Evolutionary conservation across 2,888 invertebrate species (phyloP), one percentile per base, ranked within the genome.

Genomic region (Tipula unca): DNA sequence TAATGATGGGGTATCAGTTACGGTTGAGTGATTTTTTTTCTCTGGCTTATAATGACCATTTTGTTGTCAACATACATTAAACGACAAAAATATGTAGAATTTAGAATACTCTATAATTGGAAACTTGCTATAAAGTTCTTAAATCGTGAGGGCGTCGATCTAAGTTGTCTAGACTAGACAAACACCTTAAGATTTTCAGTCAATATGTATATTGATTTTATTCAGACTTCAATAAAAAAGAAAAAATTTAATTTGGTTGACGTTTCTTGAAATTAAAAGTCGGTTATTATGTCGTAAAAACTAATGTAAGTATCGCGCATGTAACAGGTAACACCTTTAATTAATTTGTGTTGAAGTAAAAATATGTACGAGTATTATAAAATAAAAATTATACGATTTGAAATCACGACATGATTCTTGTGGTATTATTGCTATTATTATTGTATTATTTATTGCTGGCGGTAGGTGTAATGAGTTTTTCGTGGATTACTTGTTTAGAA

Each of bases 291-390:
- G 10, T 69, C 25, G 25, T 25, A 25, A 69, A 69, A 48, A n/a
- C 2, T 32, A 17, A 48, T 17, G 25, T 25, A 3, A 25, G 25
- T 69, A 25, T 69, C 69, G 69, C 69, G 69, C 69, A 69, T 69
- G 69, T 69, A 25, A 69, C 69, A 69, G 69, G 69, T 69, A 69
- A 69, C 69, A 69, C 69, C 69, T 69, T 69, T 69, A 69, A 69
- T 69, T 69, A 69, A 69, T 69, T 69, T 69, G 69, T 69, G 10
- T 69, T 69, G 69, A n/a, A 13, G 10, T 39, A 10, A 13, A 8
- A 39, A 17, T 32, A 32, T 6, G 6, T 6, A 32, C 17, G 17
- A 17, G 17, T 48, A 48, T 10, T 1, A 25, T 69, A 48, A 48
- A 48, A 48, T n/a, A 69, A 69, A 69, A 48, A 48, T 48, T 48